Evolutionary conservation across 2,888 invertebrate species (phyloP).

Genomic region (Busseola fusca): DNA sequence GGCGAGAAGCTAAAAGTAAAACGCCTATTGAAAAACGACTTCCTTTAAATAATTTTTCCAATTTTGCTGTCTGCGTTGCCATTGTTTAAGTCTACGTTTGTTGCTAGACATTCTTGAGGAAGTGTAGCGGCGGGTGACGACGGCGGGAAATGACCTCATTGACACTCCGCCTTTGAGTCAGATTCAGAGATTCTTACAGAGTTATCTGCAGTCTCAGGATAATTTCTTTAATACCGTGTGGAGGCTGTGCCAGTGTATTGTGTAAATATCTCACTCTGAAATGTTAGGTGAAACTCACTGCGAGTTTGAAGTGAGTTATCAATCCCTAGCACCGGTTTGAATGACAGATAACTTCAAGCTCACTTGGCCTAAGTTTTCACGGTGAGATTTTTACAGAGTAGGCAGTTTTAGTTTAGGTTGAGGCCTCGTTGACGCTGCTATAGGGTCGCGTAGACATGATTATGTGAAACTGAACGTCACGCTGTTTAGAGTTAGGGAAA

Average conservation of each 20-base stretch:
- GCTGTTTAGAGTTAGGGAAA: background rate
- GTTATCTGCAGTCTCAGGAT: background rate
- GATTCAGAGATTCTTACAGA: conserved; percentile 1
- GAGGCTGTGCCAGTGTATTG: background rate
- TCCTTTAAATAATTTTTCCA: background rate
- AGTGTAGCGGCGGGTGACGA: conserved; percentile 29
- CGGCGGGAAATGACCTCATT: conserved; percentile 1
- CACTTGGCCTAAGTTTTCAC: background rate
- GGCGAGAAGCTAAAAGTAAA: background rate
- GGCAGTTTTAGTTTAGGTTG: background rate
- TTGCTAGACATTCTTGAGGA: conserved; percentile 27
- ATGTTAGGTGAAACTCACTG: background rate
- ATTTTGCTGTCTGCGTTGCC: conserved; percentile 1
- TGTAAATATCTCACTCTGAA: background rate
- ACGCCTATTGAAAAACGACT: background rate
- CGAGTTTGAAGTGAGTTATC: background rate
- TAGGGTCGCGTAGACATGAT: background rate
- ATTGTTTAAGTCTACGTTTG: conserved; percentile 5
- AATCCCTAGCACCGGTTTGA: background rate
- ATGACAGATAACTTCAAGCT: background rate
- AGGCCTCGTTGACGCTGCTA: too few relatives aligned
- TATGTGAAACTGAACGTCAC: background rate
- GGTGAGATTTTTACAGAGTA: background rate
- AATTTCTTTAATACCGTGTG: background rate
- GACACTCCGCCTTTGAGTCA: background rate